Evolutionary conservation across 1,140 invertebrate genomes (phyloP).

Genomic region (Centruroides sculpturatus): DNA sequence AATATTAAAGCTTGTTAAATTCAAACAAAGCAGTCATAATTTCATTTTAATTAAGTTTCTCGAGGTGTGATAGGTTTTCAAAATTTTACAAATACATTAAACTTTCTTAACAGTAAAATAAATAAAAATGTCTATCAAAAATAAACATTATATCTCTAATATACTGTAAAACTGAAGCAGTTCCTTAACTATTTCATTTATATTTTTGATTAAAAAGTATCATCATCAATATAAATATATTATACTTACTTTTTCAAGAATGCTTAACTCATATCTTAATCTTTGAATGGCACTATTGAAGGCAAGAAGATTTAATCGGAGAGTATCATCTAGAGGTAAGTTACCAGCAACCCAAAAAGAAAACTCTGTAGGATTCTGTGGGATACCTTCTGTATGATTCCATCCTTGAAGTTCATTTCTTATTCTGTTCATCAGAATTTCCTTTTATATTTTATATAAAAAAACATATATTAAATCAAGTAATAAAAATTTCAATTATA

Average conservation of each 20-base stretch:
- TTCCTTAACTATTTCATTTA: too few species aligned
- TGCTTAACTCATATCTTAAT: constrained; percentile 45
- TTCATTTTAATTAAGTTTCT: too few species aligned
- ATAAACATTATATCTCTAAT: too few species aligned
- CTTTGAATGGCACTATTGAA: constrained; percentile 49
- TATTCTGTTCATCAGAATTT: constrained; percentile 24
- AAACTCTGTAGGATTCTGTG: constrained; percentile 47
- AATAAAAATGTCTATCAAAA: too few species aligned
- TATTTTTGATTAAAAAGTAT: too few species aligned
- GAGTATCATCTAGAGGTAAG: constrained; percentile 45
- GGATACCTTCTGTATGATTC: constrained; percentile 33
- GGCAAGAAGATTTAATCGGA: constrained; percentile 41
- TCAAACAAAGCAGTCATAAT: too few species aligned
- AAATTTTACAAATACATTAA: too few species aligned
- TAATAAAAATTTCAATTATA: neutral
- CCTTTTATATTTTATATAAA: neutral
- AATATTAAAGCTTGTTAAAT: too few species aligned
- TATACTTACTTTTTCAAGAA: constrained; percentile 40
- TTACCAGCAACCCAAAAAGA: constrained; percentile 66
- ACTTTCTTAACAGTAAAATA: too few species aligned
- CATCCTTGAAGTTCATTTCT: constrained; percentile 27
- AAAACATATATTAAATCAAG: neutral
- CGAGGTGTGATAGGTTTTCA: too few species aligned
- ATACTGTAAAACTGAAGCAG: too few species aligned
- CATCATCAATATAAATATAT: neutral